Conservation (phyloP, 1,140 invertebrate species). For the Drosophila erecta region DNA sequence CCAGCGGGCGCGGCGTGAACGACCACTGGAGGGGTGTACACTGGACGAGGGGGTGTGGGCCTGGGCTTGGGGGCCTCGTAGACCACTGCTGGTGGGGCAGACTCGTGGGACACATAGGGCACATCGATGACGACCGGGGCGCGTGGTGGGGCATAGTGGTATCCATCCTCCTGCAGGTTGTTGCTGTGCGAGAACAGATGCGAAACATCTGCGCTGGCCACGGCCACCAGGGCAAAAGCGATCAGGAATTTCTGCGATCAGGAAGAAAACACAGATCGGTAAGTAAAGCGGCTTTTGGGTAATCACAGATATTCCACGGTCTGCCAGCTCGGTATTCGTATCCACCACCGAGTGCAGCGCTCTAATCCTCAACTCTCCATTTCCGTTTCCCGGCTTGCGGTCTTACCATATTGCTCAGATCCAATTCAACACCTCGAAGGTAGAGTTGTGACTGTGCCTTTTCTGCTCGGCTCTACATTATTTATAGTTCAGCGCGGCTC, state of each 20-base stretch:
- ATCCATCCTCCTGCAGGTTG: conserved; percentile 79
- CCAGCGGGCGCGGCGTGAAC: conserved; percentile 25
- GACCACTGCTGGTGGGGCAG: conserved; percentile 37
- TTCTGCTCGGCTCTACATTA: conserved; percentile 68
- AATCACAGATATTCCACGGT: conserved; percentile 19
- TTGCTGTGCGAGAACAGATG: conserved; percentile 79
- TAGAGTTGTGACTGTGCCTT: conserved; percentile 77
- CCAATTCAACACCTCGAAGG: conserved; percentile 80
- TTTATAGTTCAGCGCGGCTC: conserved; percentile 75
- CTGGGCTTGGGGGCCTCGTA: conserved; percentile 43
- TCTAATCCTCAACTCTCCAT: conserved; percentile 25
- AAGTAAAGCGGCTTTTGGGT: not conserved
- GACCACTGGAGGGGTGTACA: conserved; percentile 12
- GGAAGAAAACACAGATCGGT: conserved; percentile 11
- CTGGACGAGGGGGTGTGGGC: conserved; percentile 47
- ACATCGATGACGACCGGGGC: conserved; percentile 71
- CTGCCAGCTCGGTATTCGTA: conserved; percentile 24
- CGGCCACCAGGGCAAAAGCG: conserved; percentile 73
- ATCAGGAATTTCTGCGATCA: conserved; percentile 80
- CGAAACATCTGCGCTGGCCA: conserved; percentile 76
- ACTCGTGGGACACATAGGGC: conserved; percentile 47
- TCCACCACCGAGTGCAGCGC: conserved; percentile 31
- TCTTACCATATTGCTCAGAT: conserved; percentile 80
- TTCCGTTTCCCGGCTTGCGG: not conserved
- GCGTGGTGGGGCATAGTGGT: conserved; percentile 65